phyloP scores from a whole-genome alignment of 2,888 invertebrate genomes.

The Colletes collaris region DNA sequence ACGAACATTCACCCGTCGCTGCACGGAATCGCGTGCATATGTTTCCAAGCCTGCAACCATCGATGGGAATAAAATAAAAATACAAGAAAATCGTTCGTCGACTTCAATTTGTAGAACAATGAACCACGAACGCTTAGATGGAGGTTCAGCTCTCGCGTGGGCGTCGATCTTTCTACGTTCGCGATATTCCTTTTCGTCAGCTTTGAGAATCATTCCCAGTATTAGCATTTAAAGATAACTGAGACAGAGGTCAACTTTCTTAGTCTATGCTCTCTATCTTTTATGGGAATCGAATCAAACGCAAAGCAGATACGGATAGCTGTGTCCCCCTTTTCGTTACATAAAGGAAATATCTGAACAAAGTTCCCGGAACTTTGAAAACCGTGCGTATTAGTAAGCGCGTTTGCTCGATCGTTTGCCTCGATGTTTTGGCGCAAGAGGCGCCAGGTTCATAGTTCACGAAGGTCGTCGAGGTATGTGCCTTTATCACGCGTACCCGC shows the following conservation, averaged over 20 bases:
- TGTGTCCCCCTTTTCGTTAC: neutral
- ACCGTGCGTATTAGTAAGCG: neutral
- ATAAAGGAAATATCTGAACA: neutral
- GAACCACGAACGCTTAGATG: no score
- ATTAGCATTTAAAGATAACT: conserved; percentile 35
- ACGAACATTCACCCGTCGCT: neutral
- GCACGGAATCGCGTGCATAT: neutral
- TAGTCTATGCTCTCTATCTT: neutral
- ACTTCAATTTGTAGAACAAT: no score
- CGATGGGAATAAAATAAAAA: neutral
- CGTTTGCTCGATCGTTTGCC: neutral
- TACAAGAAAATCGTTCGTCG: no score
- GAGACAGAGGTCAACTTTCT: neutral
- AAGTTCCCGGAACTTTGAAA: neutral
- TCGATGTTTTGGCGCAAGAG: neutral
- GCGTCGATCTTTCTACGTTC: conserved; percentile 13
- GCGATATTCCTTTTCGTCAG: conserved; percentile 5
- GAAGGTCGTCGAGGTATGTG: neutral
- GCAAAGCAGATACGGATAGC: neutral
- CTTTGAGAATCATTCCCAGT: conserved; percentile 33
- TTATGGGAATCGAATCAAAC: neutral
- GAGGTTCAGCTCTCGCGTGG: no score
- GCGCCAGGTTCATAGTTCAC: conserved; percentile 19
- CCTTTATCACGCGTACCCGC: conserved; percentile 13
- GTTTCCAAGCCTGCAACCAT: neutral